Base-by-base conservation (phyloP, 2,888 invertebrate genomes). In the Folsomia candida region DNA sequence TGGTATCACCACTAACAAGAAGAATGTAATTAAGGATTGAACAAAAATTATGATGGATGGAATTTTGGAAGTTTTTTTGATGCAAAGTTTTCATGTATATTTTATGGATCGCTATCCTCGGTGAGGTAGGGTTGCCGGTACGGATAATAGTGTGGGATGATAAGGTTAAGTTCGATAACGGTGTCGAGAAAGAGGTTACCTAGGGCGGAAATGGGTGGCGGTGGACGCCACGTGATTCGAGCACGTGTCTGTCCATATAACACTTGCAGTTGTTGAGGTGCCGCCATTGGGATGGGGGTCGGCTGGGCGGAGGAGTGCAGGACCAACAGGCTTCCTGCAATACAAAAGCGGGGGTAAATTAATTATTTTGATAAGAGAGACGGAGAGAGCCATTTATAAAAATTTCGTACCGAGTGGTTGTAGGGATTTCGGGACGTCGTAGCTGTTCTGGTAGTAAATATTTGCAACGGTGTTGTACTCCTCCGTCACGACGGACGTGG, bases 251-350 rank as follows among this genome's bases (percentile, higher is more conserved):
- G 70, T 0, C 91, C 91, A 83, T 95, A 89, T 70, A 96, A 87
- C 24, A 91, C 93, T 83, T 94, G 91, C 1, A 96, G 87, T 1
- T 88, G 87, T 1, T 88, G 87, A 0, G 95, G 95, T 0, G 91
- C 89, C 81, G 90, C 90, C 0, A 90, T 88, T 1, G 92, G 92
- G 47, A 90, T 87, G 0, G 92, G 91, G 73, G 89, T 87, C 0
- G 94, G 94, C 82, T 94, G 92, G 74, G 89, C 88, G 76, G 88
- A 88, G 22, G 89, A 86, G 71, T 90, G 85, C 72, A 90, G 88
- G 14, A 88, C 83, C 74, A 83, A 82, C 18, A 88, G 83, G 18
- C 47, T 18, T 20, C 85, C 61, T 2, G n/a, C n/a, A n/a, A n/a
- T n/a, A n/a, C n/a, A n/a, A n/a, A n/a, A n/a, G n/a, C n/a, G n/a